Evolutionary conservation across 2,113 vertebrate genomes (phyloP).

Genomic region (Rhombomys opimus): DNA sequence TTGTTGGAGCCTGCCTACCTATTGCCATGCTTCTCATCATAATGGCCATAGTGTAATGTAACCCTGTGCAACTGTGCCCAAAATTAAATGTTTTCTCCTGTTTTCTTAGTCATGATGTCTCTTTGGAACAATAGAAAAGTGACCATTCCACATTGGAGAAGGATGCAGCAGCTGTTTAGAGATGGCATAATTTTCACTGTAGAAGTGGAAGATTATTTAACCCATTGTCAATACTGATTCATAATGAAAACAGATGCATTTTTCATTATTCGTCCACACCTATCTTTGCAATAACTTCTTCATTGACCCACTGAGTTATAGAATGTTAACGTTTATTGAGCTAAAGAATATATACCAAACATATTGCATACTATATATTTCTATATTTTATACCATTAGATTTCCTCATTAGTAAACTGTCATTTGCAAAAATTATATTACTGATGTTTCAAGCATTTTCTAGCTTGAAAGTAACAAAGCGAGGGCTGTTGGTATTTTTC

Average conservation of each 20-base stretch:
- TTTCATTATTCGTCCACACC: not conserved
- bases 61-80: not conserved
- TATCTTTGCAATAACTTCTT: not conserved
- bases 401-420: not conserved
- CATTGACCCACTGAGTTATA: not conserved
- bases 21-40: not conserved
- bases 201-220: conserved; percentile 27
- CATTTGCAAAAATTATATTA: conserved; percentile 35
- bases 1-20: not conserved
- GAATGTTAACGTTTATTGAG: not conserved
- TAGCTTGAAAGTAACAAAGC: not conserved
- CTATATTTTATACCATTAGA: not conserved
- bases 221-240: not conserved
- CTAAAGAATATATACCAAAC: not conserved
- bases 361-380: not conserved
- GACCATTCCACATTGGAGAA: not conserved
- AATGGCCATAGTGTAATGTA: not conserved
- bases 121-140: not conserved
- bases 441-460: not conserved
- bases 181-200: not conserved
- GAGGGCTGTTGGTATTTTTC: not conserved
- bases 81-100: not conserved
- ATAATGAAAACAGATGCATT: not conserved
- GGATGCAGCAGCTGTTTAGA: not conserved
- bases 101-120: not conserved